Evolutionary conservation across 1,140 invertebrate species (phyloP), one percentile per base, ranked within the genome.

Genomic region (Zaprionus inermis): DNA sequence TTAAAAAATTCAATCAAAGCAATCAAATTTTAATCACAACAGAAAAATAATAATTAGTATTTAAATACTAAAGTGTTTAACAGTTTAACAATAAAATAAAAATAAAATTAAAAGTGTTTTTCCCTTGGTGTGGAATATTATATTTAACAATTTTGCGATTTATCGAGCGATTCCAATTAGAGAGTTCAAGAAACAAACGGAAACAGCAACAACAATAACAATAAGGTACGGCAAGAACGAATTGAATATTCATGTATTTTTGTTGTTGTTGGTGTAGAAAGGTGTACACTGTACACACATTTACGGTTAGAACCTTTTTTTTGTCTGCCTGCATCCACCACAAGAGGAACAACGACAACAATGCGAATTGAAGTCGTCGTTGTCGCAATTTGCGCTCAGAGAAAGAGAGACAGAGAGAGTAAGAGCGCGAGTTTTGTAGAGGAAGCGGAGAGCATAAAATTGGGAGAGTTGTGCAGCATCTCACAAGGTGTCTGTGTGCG

Each of bases 391-490:
- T 46, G 69, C 60, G 72, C 46, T 63, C 51, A 57, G 59, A 65
- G 56, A 60, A 54, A 51, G 54, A 69, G 38, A 60, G 56, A 44
- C 58, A 49, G 51, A 44, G n/a, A 44, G 38, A 38, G 14, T n/a
- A 38, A 69, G 46, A 60, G 59, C 51, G 58, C 49, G 59, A 65
- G 65, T 64, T 65, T 30, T 24, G 38, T n/a, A 44, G 10, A 52
- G 44, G 49, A 41, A 65, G 68, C 30, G 32, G 63, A 70, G 57
- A 56, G 67, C 57, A 55, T 52, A 34, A 9, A 67, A 63, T 46
- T 63, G 64, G 73, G 82, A 79, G 82, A 86, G 84, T 88, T 88
- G 66, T 88, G 83, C 83, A 88, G 83, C 83, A 65, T 89, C 78
- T 49, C 24, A 44, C 51, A 41, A 36, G 22, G 14, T 65, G 41